A percentile compares a stretch with the other conserved stretches of the same genome.
These are phyloP conservation scores for Apostichopus japonicus DNA, from an alignment of 35 echinoderm and acorn worm species.

Conservation along the genomic window DNA sequence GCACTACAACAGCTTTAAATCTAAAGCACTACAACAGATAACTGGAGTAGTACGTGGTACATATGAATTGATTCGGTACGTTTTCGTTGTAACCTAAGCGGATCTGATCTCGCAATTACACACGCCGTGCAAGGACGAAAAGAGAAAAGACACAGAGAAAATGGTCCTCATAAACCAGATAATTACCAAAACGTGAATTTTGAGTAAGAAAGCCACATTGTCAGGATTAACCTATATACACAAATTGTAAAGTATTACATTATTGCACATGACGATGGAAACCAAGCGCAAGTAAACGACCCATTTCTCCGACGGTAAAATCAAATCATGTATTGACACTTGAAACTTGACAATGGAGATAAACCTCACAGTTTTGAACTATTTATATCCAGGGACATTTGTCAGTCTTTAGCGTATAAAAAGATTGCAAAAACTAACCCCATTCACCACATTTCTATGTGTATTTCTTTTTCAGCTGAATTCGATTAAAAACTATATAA, in stretches of 20 bases:
- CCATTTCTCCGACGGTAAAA: background rate
- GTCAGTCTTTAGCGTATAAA: background rate
- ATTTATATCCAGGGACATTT: background rate
- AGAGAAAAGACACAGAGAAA: background rate
- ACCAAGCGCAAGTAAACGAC: background rate
- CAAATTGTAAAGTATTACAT: background rate
- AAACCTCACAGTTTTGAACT: background rate
- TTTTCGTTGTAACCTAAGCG: background rate
- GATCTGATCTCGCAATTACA: background rate
- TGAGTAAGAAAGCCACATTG: background rate
- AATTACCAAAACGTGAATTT: background rate
- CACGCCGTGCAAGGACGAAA: background rate
- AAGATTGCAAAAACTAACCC: background rate
- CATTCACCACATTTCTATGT: no score
- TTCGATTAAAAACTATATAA: no score
- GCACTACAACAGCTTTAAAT: no score
- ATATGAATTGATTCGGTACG: background rate
- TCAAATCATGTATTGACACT: background rate
- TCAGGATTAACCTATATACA: conserved; percentile 4
- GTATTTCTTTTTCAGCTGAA: no score
- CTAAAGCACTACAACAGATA: no score
- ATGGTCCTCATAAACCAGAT: background rate
- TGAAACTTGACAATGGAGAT: background rate
- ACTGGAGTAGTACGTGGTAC: no score
- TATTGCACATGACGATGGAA: background rate